phyloP scores from a whole-genome alignment of 2,888 invertebrate genomes.

The Helicoverpa assulta region DNA sequence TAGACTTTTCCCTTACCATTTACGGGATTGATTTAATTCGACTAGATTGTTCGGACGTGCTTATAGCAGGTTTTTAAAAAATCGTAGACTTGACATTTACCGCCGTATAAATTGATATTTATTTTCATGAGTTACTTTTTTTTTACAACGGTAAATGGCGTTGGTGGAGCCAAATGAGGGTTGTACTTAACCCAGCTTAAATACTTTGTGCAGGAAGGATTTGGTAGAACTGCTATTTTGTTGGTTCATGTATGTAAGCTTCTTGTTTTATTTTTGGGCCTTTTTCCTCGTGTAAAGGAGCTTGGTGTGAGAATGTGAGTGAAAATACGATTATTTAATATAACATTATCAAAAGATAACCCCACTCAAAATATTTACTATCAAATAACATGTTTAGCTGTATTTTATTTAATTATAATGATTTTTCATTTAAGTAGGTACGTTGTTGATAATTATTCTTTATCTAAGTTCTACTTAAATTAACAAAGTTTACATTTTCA shows the following conservation, averaged over 20 bases:
- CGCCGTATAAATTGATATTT: slow-evolving; percentile 74
- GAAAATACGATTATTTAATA: no score
- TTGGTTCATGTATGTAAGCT: slow-evolving; percentile 23
- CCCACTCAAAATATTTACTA: no score
- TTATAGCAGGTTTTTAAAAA: slow-evolving; percentile 58
- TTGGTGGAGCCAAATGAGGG: slow-evolving; percentile 66
- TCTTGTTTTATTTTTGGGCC: slow-evolving; percentile 26
- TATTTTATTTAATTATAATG: slow-evolving; percentile 12
- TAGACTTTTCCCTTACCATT: slow-evolving; percentile 59
- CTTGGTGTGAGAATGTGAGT: no score
- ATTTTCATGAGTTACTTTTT: slow-evolving; percentile 71
- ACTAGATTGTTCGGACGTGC: slow-evolving; percentile 66
- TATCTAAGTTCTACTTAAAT: slow-evolving; percentile 51
- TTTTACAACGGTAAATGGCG: slow-evolving; percentile 64
- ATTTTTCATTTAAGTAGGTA: slow-evolving; percentile 37
- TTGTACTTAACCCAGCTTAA: slow-evolving; percentile 70
- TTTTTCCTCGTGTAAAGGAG: neutral
- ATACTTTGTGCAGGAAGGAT: slow-evolving; percentile 64
- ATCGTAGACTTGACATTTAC: slow-evolving; percentile 60
- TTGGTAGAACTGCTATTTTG: slow-evolving; percentile 58
- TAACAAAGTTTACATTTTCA: slow-evolving; percentile 60
- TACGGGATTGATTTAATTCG: slow-evolving; percentile 61
- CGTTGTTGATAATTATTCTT: slow-evolving; percentile 47
- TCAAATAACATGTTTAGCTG: no score
- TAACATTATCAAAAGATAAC: no score